These are phyloP conservation scores for Scaptodrosophila latifasciaeformis DNA, from an alignment of 2,888 invertebrate genomes.

Conservation along the genomic window DNA sequence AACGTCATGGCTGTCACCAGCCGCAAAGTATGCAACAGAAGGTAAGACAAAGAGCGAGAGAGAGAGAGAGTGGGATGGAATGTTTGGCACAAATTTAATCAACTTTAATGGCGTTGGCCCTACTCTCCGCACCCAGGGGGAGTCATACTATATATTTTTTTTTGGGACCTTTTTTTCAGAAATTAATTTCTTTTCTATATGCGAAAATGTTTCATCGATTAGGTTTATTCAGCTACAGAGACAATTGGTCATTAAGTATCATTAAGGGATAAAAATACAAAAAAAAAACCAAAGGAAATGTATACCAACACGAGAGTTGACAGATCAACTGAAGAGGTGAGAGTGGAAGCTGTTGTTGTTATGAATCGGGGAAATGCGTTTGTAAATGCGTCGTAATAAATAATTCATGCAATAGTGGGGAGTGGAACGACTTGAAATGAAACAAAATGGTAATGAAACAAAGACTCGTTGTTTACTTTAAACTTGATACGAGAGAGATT, in stretches of 20 bases:
- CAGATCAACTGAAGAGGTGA: too few relatives aligned
- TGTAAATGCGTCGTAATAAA: conserved; percentile 56
- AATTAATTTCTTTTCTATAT: conserved; percentile 26
- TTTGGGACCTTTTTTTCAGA: too few relatives aligned
- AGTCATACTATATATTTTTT: too few relatives aligned
- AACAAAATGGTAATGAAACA: conserved; percentile 33
- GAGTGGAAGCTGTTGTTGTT: neutral
- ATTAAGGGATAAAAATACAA: conserved; percentile 14
- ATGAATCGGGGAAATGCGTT: conserved; percentile 24
- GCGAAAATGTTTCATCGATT: neutral
- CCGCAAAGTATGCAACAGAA: conserved; percentile 56
- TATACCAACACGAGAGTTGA: too few relatives aligned
- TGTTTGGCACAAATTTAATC: too few relatives aligned
- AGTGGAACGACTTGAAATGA: conserved; percentile 24
- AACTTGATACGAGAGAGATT: conserved; percentile 13
- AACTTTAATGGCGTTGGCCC: too few relatives aligned
- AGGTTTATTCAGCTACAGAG: too few relatives aligned
- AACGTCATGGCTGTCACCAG: conserved; percentile 2
- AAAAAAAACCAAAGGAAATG: neutral
- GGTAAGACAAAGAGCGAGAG: conserved; percentile 15
- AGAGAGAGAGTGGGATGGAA: conserved; percentile 6
- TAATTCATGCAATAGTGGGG: conserved; percentile 39
- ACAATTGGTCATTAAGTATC: neutral
- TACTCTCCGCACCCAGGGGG: too few relatives aligned
- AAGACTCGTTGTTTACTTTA: conserved; percentile 36